These are phyloP conservation scores for Apogon talboti DNA, from an alignment of 2,797 vertebrate genomes.

Conservation along the genomic window DNA sequence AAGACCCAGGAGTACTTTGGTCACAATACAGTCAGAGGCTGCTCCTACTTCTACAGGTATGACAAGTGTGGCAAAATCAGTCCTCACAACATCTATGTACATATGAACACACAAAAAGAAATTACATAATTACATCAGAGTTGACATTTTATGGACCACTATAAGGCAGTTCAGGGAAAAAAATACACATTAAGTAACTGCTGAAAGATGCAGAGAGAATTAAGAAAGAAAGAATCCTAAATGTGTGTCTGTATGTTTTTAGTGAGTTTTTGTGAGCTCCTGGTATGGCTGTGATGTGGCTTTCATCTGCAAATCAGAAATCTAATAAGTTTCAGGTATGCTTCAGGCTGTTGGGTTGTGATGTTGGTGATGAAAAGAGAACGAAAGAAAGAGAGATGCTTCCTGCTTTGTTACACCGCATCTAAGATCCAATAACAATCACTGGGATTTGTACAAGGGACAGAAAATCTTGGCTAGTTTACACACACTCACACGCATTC, in stretches of 20 bases:
- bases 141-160: constrained; percentile 4
- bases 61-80: constrained; percentile 1
- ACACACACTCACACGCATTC: constrained; percentile 36
- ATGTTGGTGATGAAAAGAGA: constrained; percentile 31
- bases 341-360: constrained; percentile 36
- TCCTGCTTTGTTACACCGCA: constrained; percentile 26
- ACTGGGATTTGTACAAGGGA: constrained; percentile 56
- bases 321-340: constrained; percentile 57
- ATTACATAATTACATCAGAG: not conserved
- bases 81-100: not conserved
- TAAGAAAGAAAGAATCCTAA: constrained; percentile 8
- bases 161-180: constrained; percentile 5
- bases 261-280: not conserved
- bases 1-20: constrained; percentile 88
- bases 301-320: constrained; percentile 25
- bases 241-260: not conserved
- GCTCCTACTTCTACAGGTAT: constrained; percentile 89
- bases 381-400: not conserved
- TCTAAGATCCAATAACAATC: constrained; percentile 56
- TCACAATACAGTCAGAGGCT: constrained; percentile 86
- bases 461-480: constrained; percentile 46
- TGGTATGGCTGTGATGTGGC: not conserved
- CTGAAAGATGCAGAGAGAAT: constrained; percentile 13
- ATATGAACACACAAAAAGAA: constrained; percentile 1
- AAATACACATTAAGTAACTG: not conserved